Conservation (phyloP, 2,797 vertebrate genomes). For the Trachurus trachurus region DNA sequence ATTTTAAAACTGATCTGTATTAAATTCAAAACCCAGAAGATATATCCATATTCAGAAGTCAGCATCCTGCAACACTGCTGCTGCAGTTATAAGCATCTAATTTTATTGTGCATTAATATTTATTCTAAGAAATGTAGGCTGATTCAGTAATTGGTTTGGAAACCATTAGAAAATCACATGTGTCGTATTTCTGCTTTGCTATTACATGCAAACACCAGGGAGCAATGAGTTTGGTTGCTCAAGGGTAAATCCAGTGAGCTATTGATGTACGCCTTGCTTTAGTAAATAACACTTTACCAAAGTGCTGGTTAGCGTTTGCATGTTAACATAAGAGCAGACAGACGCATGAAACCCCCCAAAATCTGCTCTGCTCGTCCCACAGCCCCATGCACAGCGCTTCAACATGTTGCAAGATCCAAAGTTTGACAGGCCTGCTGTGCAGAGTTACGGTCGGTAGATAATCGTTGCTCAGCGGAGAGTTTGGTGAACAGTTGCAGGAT, state of each 20-base stretch:
- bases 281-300: background rate
- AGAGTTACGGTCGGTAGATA: background rate
- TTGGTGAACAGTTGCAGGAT: background rate
- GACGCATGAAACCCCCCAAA: background rate
- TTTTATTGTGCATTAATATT: too few species aligned
- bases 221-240: background rate
- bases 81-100: too few species aligned
- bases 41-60: too few species aligned
- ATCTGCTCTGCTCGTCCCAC: background rate
- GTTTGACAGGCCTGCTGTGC: background rate
- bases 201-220: background rate
- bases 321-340: background rate
- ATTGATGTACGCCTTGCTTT: background rate
- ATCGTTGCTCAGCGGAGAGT: background rate
- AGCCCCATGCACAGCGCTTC: background rate
- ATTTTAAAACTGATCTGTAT: too few species aligned
- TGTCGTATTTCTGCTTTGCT: background rate
- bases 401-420: background rate
- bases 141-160: too few species aligned
- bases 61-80: too few species aligned
- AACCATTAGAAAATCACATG: background rate
- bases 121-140: too few species aligned
- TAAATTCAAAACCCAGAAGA: too few species aligned
- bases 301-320: background rate
- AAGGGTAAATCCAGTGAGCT: background rate